Evolutionary conservation across 92 coral and sea anemone genomes (phyloP).

Genomic region (Diadumene lineata): DNA sequence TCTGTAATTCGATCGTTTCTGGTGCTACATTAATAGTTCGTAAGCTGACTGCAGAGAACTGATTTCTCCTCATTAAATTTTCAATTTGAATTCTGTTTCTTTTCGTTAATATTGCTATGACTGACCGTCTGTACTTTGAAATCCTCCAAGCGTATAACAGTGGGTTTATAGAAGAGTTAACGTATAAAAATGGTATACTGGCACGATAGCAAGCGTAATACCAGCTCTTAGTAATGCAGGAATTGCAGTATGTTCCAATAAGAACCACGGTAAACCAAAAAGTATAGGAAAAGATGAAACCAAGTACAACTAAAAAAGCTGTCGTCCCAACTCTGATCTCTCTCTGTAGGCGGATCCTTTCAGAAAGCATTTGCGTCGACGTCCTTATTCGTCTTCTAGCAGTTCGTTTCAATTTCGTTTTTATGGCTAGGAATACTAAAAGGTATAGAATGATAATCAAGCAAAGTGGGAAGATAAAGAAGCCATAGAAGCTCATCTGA

Average conservation of each 20-base stretch:
- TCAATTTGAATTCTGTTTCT: neutral
- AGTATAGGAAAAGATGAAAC: constrained; percentile 49
- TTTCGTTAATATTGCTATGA: neutral
- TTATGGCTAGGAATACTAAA: constrained; percentile 1
- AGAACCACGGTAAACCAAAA: constrained; percentile 23
- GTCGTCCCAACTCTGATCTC: constrained; percentile 13
- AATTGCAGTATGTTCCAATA: constrained; percentile 1
- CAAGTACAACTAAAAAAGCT: constrained; percentile 27
- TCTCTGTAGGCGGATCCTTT: constrained; percentile 9
- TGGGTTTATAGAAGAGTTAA: constrained; percentile 55
- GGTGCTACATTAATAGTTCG: no score
- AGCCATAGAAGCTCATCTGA: constrained; percentile 8
- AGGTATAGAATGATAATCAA: constrained; percentile 12
- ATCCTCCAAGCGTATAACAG: constrained; percentile 61
- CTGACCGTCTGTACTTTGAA: constrained; percentile 36
- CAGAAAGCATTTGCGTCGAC: neutral
- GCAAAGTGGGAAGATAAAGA: constrained; percentile 18
- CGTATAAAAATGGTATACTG: constrained; percentile 53
- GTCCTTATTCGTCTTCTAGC: neutral
- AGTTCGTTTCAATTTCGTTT: neutral
- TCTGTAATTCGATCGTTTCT: no score
- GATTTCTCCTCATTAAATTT: neutral
- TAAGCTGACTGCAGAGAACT: no score
- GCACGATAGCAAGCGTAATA: constrained; percentile 46
- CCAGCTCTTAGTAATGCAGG: constrained; percentile 30